phyloP scores from a whole-genome alignment of 2,888 invertebrate genomes.

The Drosophila phalerata region DNA sequence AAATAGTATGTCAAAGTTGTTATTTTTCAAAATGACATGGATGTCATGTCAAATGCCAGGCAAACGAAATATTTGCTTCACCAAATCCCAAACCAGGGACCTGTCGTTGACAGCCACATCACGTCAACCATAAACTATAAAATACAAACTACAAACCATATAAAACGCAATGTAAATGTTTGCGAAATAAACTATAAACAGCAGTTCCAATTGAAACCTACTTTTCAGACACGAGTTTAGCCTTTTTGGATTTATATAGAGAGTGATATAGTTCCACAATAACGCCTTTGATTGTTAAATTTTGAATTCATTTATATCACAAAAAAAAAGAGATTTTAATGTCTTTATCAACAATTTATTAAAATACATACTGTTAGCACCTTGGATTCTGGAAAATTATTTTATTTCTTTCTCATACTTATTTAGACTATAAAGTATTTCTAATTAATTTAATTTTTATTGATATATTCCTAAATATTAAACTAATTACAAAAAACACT shows the following conservation, averaged over 20 bases:
- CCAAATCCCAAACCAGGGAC: slow-evolving; percentile 33
- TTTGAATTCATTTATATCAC: no score
- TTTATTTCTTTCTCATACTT: no score
- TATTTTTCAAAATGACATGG: slow-evolving; percentile 72
- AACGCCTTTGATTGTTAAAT: background rate
- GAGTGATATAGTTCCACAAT: background rate
- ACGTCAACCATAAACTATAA: slow-evolving; percentile 34
- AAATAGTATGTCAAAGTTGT: slow-evolving; percentile 73
- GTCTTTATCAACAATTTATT: no score
- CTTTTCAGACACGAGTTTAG: background rate
- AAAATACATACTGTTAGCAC: no score
- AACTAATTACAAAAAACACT: background rate
- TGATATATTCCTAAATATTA: background rate
- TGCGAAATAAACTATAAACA: slow-evolving; percentile 13
- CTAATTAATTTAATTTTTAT: background rate
- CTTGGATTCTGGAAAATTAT: no score
- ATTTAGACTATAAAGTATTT: background rate
- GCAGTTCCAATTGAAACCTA: slow-evolving; percentile 9
- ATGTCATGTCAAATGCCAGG: slow-evolving; percentile 80
- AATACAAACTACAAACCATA: slow-evolving; percentile 15
- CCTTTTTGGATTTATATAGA: background rate
- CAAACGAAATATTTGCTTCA: slow-evolving; percentile 34
- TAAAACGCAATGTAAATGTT: slow-evolving; percentile 25
- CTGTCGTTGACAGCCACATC: slow-evolving; percentile 64
- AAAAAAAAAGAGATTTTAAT: no score